Percentiles rank a stretch among this genome's conserved stretches.
Evolutionary conservation across 1,140 invertebrate species (phyloP).

Genomic region (Hyphantria cunea): DNA sequence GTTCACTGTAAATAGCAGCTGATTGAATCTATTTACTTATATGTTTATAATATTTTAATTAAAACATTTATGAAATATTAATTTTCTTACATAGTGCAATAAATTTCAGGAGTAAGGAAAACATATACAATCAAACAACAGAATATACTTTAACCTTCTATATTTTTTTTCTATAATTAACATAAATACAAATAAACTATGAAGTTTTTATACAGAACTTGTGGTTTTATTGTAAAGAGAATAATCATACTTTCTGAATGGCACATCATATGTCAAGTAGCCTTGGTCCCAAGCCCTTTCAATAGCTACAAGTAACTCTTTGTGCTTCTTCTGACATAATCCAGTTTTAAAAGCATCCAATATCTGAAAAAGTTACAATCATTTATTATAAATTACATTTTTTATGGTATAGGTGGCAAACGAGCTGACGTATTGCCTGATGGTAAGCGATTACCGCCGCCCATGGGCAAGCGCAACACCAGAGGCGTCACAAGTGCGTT

Average conservation of each 20-base stretch:
- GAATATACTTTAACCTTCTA: background rate
- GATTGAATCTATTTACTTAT: background rate
- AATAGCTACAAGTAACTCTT: constrained; percentile 88
- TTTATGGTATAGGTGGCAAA: no score
- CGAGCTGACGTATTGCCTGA: no score
- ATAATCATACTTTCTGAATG: constrained; percentile 91
- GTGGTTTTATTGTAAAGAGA: constrained; percentile 84
- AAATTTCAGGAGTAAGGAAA: background rate
- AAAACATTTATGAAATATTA: background rate
- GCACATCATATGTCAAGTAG: constrained; percentile 89
- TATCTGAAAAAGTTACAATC: constrained; percentile 78
- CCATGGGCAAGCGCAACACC: no score
- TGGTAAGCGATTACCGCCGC: no score
- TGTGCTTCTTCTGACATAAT: constrained; percentile 90
- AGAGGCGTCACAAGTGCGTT: no score
- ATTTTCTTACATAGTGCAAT: constrained; percentile 12
- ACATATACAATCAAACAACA: constrained; percentile 20
- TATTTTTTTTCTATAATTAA: background rate
- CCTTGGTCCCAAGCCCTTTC: constrained; percentile 91
- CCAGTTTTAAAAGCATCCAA: constrained; percentile 88
- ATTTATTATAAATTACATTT: no score
- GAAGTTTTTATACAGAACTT: constrained; percentile 7
- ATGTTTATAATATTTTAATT: background rate
- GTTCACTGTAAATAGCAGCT: background rate
- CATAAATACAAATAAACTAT: no score